Percentiles rank a stretch among this genome's conserved stretches.
Conservation (phyloP, 2,113 vertebrate genomes). For the Hipposideros armiger region DNA sequence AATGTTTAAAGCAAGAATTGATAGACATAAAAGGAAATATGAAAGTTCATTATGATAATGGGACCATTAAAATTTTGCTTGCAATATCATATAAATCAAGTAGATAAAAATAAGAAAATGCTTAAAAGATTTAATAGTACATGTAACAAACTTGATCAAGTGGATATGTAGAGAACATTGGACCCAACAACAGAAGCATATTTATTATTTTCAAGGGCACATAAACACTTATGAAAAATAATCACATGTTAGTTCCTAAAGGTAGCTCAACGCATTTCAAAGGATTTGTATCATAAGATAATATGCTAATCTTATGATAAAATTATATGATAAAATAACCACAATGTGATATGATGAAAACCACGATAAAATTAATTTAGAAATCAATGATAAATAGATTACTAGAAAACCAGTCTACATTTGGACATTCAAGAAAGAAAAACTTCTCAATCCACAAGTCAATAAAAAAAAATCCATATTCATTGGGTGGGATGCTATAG, state of each 20-base stretch:
- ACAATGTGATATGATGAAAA: background rate
- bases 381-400: background rate
- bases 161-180: background rate
- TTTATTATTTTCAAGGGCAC: background rate
- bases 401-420: background rate
- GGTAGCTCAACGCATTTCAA: background rate
- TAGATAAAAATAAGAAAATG: background rate
- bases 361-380: background rate
- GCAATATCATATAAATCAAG: background rate
- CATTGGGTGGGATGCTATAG: background rate
- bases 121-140: background rate
- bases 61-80: background rate
- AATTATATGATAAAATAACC: background rate
- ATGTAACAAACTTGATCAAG: background rate
- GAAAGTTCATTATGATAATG: background rate
- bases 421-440: background rate
- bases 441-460: background rate
- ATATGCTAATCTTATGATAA: background rate
- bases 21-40: background rate
- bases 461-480: background rate
- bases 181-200: background rate
- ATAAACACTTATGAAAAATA: background rate
- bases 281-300: background rate
- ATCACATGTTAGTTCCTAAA: background rate
- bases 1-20: background rate